Conservation (phyloP, 2,797 vertebrate genomes). For the Notolepis coatsorum region DNA sequence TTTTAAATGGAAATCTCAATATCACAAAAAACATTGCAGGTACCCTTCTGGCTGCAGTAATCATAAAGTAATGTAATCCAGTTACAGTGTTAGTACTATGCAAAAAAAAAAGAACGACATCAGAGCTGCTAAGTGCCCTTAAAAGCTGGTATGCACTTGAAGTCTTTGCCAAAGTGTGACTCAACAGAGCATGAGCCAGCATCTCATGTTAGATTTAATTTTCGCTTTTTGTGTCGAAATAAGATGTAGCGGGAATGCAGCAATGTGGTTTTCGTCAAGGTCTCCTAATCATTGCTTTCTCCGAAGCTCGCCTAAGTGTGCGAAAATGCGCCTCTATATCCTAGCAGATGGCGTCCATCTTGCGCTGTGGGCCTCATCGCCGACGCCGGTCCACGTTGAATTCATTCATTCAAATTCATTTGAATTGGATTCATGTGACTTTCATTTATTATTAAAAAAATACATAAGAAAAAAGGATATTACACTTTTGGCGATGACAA, state of each 20-base stretch:
- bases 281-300: conserved; percentile 22
- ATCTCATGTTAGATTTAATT: conserved; percentile 9
- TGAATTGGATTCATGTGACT: too few species aligned
- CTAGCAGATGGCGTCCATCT: neutral
- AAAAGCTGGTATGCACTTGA: conserved; percentile 51
- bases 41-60: conserved; percentile 19
- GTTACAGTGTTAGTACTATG: conserved; percentile 31
- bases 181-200: conserved; percentile 39
- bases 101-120: conserved; percentile 22
- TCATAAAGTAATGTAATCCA: conserved; percentile 29
- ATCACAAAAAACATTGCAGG: conserved; percentile 23
- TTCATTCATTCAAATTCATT: too few species aligned
- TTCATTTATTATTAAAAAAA: too few species aligned
- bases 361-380: too few species aligned
- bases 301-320: neutral
- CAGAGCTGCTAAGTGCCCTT: conserved; percentile 54
- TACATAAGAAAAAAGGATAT: too few species aligned
- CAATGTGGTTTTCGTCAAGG: conserved; percentile 46
- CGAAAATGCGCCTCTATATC: neutral
- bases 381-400: too few species aligned
- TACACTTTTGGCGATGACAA: too few species aligned
- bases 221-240: conserved; percentile 27
- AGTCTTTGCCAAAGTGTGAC: conserved; percentile 58
- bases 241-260: conserved; percentile 15
- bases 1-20: too few species aligned